Evolutionary conservation across 2,888 invertebrate genomes (phyloP).

Genomic region (Acanthococcus lagerstroemiae): DNA sequence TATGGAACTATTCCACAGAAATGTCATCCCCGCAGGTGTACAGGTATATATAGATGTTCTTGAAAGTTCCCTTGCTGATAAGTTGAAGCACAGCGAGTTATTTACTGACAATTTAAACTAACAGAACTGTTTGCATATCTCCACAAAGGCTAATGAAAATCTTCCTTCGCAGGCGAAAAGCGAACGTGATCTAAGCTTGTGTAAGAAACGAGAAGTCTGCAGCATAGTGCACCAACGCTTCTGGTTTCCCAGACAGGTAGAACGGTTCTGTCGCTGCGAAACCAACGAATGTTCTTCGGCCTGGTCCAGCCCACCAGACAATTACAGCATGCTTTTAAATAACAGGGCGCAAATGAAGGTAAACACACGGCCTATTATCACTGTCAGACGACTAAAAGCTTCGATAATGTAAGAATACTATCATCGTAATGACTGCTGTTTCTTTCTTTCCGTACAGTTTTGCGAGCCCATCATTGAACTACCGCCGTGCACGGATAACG

Average conservation of each 20-base stretch:
- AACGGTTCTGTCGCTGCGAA: slow-evolving; percentile 54
- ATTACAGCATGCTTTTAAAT: slow-evolving; percentile 46
- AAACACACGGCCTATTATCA: slow-evolving; percentile 17
- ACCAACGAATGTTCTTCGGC: slow-evolving; percentile 45
- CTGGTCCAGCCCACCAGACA: slow-evolving; percentile 41
- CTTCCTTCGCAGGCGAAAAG: slow-evolving; percentile 46
- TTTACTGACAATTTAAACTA: too few relatives aligned
- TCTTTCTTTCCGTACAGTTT: slow-evolving; percentile 43
- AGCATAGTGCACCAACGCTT: slow-evolving; percentile 48
- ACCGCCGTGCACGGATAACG: slow-evolving; percentile 33
- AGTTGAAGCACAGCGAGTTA: too few relatives aligned
- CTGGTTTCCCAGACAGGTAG: slow-evolving; percentile 50
- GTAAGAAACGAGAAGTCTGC: slow-evolving; percentile 47
- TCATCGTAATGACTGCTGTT: neutral
- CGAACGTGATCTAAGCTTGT: slow-evolving; percentile 50
- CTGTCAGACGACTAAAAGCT: neutral
- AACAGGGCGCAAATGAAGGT: slow-evolving; percentile 55
- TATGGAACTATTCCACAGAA: too few relatives aligned
- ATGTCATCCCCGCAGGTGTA: too few relatives aligned
- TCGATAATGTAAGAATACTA: neutral
- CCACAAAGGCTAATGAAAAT: slow-evolving; percentile 7
- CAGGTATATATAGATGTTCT: too few relatives aligned
- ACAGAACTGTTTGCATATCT: too few relatives aligned
- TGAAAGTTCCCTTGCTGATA: too few relatives aligned
- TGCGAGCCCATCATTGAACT: slow-evolving; percentile 43